Evolutionary conservation across 1,140 invertebrate genomes (phyloP).

Genomic region (Danaus melanippus): DNA sequence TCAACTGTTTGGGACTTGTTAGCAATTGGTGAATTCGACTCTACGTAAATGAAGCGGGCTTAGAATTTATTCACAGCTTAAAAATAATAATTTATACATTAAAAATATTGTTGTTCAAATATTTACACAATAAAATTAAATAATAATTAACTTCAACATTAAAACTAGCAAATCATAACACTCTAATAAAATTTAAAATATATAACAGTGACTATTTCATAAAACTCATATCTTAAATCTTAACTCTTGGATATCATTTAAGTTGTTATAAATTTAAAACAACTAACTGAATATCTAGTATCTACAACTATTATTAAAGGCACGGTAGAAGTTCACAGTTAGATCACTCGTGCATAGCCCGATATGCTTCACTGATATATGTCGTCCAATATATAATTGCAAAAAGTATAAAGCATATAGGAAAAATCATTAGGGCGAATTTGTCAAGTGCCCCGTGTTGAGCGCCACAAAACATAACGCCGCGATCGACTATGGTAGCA

Average conservation of each 20-base stretch:
- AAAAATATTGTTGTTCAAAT: no score
- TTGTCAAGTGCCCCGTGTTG: slow-evolving; percentile 73
- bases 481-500: slow-evolving; percentile 59
- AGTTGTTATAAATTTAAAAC: slow-evolving; percentile 17
- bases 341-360: slow-evolving; percentile 37
- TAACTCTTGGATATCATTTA: slow-evolving; percentile 10
- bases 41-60: no score
- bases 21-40: no score
- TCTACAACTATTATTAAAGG: slow-evolving; percentile 35
- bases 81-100: no score
- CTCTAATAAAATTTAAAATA: slow-evolving; percentile 1
- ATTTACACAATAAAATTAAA: no score
- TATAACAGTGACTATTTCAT: neutral
- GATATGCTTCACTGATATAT: slow-evolving; percentile 74
- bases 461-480: slow-evolving; percentile 74
- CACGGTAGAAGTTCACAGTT: slow-evolving; percentile 10
- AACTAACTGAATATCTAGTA: slow-evolving; percentile 52
- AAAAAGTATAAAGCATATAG: slow-evolving; percentile 77
- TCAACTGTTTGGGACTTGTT: no score
- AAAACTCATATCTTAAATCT: slow-evolving; percentile 6
- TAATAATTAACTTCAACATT: no score
- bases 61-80: no score
- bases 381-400: slow-evolving; percentile 81
- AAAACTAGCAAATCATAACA: slow-evolving; percentile 6
- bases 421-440: slow-evolving; percentile 78